Evolutionary conservation across 2,113 vertebrate species (phyloP).

Genomic region (Clarias gariepinus): DNA sequence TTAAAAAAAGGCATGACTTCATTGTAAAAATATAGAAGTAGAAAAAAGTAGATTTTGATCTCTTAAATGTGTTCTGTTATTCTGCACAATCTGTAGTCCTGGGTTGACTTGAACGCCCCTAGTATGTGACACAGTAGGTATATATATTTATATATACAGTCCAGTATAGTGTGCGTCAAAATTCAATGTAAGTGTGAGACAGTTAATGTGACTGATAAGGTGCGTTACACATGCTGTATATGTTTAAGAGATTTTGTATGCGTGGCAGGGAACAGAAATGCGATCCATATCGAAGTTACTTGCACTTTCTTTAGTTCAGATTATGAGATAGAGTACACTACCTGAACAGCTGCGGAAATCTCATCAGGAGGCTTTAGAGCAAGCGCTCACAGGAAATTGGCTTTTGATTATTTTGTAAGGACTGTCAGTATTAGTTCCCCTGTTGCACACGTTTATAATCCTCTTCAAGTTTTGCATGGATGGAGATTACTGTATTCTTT

Average conservation of each 20-base stretch:
- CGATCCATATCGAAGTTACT: neutral
- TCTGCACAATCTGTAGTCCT: too few relatives aligned
- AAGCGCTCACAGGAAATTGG: neutral
- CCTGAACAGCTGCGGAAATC: constrained; percentile 3
- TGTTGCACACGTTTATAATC: constrained; percentile 20
- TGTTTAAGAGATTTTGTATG: neutral
- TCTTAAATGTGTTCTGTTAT: too few relatives aligned
- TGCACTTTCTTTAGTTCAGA: neutral
- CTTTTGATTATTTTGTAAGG: constrained; percentile 18
- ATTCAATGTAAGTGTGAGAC: constrained; percentile 32
- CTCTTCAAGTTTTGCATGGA: constrained; percentile 3
- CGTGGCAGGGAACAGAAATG: neutral
- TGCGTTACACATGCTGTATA: constrained; percentile 1
- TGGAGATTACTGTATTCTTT: neutral
- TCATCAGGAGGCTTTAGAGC: neutral
- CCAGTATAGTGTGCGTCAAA: constrained; percentile 66
- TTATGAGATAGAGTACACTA: neutral
- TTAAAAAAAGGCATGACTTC: neutral
- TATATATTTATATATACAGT: constrained; percentile 64
- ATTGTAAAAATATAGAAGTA: neutral
- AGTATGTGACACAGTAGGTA: too few relatives aligned
- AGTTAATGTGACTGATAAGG: neutral
- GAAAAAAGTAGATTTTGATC: neutral
- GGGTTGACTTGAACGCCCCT: too few relatives aligned
- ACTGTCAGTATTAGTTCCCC: constrained; percentile 24